Conservation (phyloP, 2,888 invertebrate species). For the Desoria tigrina region DNA sequence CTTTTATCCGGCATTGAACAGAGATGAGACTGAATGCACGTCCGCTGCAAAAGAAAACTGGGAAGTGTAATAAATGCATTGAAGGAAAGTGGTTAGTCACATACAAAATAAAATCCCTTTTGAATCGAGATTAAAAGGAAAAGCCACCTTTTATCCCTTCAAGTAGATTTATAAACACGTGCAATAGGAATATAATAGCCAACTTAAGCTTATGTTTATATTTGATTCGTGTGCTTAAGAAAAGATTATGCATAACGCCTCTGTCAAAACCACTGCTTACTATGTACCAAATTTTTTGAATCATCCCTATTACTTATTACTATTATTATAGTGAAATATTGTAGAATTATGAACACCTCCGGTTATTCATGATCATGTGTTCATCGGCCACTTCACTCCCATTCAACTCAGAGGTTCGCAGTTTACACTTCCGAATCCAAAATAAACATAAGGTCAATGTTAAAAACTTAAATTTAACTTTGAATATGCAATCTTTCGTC, state of each 20-base stretch:
- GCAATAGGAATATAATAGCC: slow-evolving; percentile 2
- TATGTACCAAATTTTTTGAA: too few species aligned
- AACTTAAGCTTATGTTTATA: neutral
- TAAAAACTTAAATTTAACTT: too few species aligned
- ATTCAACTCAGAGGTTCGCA: too few species aligned
- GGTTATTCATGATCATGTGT: too few species aligned
- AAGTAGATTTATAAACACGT: slow-evolving; percentile 13
- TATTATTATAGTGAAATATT: too few species aligned
- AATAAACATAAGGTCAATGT: too few species aligned
- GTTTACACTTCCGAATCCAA: too few species aligned
- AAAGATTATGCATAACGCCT: slow-evolving; percentile 5
- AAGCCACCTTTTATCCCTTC: neutral
- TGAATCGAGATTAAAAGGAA: slow-evolving; percentile 8
- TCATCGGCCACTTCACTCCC: too few species aligned
- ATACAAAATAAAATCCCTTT: neutral
- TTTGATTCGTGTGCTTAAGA: neutral
- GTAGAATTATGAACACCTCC: too few species aligned
- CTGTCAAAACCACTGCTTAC: slow-evolving; percentile 1
- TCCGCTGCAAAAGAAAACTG: neutral
- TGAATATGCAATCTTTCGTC: too few species aligned
- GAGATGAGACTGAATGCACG: neutral
- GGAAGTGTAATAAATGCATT: neutral
- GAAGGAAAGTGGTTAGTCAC: slow-evolving; percentile 14
- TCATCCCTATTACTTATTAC: too few species aligned
- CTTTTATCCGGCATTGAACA: neutral